Evolutionary conservation across 2,888 invertebrate species (phyloP), one percentile per base, ranked within the genome.

Genomic region (Pollenia amentaria): DNA sequence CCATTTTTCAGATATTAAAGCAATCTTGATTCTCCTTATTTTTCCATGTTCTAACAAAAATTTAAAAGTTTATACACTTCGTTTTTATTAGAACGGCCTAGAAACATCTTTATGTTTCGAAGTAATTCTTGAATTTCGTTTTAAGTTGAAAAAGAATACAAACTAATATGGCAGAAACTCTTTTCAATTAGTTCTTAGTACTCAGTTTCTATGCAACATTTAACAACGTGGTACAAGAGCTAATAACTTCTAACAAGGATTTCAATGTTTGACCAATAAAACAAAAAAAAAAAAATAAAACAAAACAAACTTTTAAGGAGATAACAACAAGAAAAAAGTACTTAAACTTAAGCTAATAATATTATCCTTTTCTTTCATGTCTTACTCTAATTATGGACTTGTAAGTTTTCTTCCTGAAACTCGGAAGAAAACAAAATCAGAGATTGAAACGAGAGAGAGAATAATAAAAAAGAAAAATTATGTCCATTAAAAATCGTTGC

Each of bases 181-280:
- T 16, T 12, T 81, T 53, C 7, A n/a, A 14, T 73, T 65, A 7
- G 0, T 10, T 10, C 3, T 53, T 48, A 12, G 0, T 11, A 69
- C 16, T 73, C 16, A 65, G 29, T 55, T 82, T 62, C 38, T 64
- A 72, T 75, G 83, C 70, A 65, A 76, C 75, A 76, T 86, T 76
- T 64, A 70, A 14, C 48, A 70, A 12, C 40, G 42, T 51, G 44
- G 14, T 21, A n/a, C 21, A 55, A 46, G 18, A 57, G 64, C 75
- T 86, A 76, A 86, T 72, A 79, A 72, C 79, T 83, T 38, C 62
- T 57, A 79, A 46, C 29, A 51, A 57, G 76, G 75, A 57, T 69
- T 73, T 46, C 44, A 62, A 70, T 55, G 62, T 57, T 64, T 44
- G 75, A 44, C 62, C 62, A 46, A 46, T 21, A 51, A 12, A 75